Conservation (phyloP, 2,113 vertebrate species). For the Mustelus asterias region DNA sequence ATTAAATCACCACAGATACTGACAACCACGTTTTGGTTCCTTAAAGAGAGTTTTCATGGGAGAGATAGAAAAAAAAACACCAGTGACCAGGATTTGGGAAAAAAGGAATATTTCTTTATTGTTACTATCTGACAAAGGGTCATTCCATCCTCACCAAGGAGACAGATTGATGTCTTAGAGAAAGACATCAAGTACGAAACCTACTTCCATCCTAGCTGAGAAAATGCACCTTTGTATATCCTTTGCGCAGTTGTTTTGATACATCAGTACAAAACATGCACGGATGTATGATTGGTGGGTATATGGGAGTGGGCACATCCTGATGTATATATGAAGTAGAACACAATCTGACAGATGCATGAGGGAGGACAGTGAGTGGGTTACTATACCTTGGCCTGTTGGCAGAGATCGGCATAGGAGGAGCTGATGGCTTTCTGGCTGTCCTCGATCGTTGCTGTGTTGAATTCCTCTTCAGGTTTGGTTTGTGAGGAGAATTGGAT, state of each 20-base stretch:
- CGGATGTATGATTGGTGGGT: neutral
- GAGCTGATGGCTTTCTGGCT: slow-evolving; percentile 60
- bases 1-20: neutral
- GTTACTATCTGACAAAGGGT: neutral
- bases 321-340: neutral
- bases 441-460: slow-evolving; percentile 61
- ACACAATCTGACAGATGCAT: neutral
- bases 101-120: neutral
- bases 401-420: slow-evolving; percentile 58
- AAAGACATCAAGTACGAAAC: neutral
- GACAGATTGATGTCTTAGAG: neutral
- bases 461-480: slow-evolving; percentile 60
- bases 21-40: neutral
- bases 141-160: neutral
- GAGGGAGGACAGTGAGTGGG: too few relatives aligned
- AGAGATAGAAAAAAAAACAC: neutral
- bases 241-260: neutral
- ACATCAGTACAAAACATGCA: neutral
- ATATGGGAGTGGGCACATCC: neutral
- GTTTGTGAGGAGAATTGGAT: slow-evolving; percentile 42
- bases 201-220: neutral
- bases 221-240: neutral
- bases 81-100: neutral
- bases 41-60: neutral
- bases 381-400: slow-evolving; percentile 63